These are phyloP conservation scores for Sphenopsis melanotis DNA, from an alignment of 2,797 vertebrate genomes.

Conservation along the genomic window DNA sequence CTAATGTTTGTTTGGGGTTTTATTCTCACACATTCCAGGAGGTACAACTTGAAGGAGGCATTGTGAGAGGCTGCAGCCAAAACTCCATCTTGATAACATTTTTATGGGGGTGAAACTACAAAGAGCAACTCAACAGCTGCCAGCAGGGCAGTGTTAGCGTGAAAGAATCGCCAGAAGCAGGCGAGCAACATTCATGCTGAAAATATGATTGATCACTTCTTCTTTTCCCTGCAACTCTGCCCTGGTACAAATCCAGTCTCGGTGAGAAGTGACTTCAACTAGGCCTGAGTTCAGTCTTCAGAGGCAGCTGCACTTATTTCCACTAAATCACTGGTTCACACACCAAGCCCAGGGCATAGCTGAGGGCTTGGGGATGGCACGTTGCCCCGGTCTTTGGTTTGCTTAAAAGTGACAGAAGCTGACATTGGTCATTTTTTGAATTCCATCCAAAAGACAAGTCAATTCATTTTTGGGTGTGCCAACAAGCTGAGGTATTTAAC, in stretches of 20 bases:
- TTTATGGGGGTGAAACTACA: constrained; percentile 43
- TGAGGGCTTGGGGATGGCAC: background rate
- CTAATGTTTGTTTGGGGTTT: background rate
- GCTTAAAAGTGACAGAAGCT: background rate
- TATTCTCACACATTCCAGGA: background rate
- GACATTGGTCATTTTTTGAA: background rate
- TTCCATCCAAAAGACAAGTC: background rate
- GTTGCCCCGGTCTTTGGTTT: background rate
- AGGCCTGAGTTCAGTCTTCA: background rate
- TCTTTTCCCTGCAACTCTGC: background rate
- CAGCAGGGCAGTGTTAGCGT: background rate
- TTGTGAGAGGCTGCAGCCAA: constrained; percentile 20
- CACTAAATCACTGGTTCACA: background rate
- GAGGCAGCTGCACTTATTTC: background rate
- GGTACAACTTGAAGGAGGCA: background rate
- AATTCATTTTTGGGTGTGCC: background rate
- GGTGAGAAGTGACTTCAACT: background rate
- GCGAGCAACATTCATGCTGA: background rate
- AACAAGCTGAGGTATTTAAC: background rate
- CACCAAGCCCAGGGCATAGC: background rate
- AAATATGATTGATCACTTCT: constrained; percentile 28
- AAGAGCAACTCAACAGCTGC: constrained; percentile 10
- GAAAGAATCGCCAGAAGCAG: constrained; percentile 1
- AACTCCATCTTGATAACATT: constrained; percentile 38
- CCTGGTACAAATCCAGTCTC: background rate